Conservation (phyloP, 2,888 invertebrate genomes). For the Automeris io region DNA sequence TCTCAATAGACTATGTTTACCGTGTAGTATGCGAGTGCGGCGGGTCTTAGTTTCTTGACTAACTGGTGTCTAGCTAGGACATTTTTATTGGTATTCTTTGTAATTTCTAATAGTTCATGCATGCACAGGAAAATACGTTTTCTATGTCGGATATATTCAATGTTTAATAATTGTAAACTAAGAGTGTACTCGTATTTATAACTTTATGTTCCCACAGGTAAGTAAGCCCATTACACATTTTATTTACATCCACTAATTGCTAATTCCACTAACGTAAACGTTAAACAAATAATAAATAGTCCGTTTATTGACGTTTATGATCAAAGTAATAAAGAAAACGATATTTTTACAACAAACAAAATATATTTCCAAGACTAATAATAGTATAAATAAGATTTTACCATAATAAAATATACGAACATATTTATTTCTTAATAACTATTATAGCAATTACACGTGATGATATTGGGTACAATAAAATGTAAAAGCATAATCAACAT, state of each 20-base stretch:
- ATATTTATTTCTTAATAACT: constrained; percentile 7
- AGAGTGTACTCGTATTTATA: too few relatives aligned
- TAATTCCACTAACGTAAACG: too few relatives aligned
- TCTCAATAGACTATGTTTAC: neutral
- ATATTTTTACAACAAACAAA: too few relatives aligned
- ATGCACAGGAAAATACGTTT: neutral
- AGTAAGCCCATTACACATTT: too few relatives aligned
- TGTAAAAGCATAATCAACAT: constrained; percentile 26
- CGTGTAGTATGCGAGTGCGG: neutral
- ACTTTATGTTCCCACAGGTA: too few relatives aligned
- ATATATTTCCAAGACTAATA: neutral
- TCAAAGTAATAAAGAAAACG: too few relatives aligned
- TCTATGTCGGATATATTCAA: too few relatives aligned
- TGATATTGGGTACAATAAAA: constrained; percentile 17
- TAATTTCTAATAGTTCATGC: neutral
- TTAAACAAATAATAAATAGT: too few relatives aligned
- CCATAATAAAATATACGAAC: constrained; percentile 5
- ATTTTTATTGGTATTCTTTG: neutral
- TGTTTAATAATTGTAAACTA: too few relatives aligned
- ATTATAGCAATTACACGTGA: constrained; percentile 7
- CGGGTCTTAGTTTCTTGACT: neutral
- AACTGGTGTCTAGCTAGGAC: constrained; percentile 1
- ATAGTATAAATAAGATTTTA: neutral
- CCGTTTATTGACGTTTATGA: too few relatives aligned
- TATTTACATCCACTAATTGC: too few relatives aligned